phyloP scores from a whole-genome alignment of 2,888 invertebrate genomes.

The Aspidiotus destructor region DNA sequence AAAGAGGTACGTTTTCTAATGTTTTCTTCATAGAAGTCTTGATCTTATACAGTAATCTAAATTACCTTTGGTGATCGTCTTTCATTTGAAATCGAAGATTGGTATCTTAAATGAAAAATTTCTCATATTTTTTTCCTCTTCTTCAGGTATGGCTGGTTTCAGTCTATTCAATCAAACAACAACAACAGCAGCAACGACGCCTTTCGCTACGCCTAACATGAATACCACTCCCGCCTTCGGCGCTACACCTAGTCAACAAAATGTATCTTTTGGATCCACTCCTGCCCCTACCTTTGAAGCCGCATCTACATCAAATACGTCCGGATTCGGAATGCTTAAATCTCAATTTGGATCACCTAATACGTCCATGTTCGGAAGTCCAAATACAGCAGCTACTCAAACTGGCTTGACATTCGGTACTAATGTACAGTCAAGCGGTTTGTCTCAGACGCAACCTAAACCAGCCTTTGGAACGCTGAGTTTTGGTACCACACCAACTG shows the following conservation, averaged over 20 bases:
- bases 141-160: constrained; percentile 22
- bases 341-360: constrained; percentile 1
- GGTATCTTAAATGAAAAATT: no score
- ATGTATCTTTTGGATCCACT: constrained; percentile 22
- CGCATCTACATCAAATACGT: constrained; percentile 4
- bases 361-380: constrained; percentile 32
- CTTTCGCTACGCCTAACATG: constrained; percentile 1
- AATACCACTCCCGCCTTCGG: constrained; percentile 1
- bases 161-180: constrained; percentile 9
- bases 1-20: no score
- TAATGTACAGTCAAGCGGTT: constrained; percentile 9
- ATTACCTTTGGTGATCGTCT: no score
- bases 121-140: no score
- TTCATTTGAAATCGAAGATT: no score
- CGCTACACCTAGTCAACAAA: constrained; percentile 2
- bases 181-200: neutral
- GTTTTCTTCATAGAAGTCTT: no score
- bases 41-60: no score
- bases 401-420: constrained; percentile 32
- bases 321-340: constrained; percentile 12
- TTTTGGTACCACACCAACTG: neutral
- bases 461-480: constrained; percentile 6
- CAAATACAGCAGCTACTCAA: constrained; percentile 38
- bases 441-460: neutral
- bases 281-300: constrained; percentile 4